These are phyloP conservation scores for Apodemia mormo DNA, from an alignment of 2,888 invertebrate genomes.

Conservation along the genomic window DNA sequence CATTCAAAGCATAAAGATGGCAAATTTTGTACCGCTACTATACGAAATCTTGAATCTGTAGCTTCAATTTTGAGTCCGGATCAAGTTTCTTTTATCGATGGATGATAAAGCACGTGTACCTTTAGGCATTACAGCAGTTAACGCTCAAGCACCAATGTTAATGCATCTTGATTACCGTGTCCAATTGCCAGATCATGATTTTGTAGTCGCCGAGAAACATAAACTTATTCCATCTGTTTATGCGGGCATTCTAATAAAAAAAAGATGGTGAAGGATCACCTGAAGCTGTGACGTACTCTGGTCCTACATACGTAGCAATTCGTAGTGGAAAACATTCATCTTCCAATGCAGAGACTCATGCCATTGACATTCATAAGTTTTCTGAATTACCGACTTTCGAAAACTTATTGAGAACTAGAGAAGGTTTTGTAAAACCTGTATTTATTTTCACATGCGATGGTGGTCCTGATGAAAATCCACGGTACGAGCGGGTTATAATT, in stretches of 20 bases:
- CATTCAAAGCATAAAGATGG: conserved; percentile 29
- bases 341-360: conserved; percentile 25
- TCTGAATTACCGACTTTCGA: conserved; percentile 18
- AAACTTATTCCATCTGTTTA: conserved; percentile 30
- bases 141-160: conserved; percentile 31
- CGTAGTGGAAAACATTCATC: conserved; percentile 19
- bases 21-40: conserved; percentile 29
- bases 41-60: conserved; percentile 29
- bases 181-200: conserved; percentile 29
- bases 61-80: conserved; percentile 33
- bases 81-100: conserved; percentile 34
- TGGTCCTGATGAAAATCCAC: conserved; percentile 22
- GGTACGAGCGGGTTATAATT: conserved; percentile 23
- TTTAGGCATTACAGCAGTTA: conserved; percentile 31
- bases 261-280: conserved; percentile 18
- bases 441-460: not conserved
- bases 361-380: conserved; percentile 19
- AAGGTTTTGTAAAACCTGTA: not conserved
- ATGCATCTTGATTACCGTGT: conserved; percentile 31
- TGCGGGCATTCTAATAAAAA: conserved; percentile 20
- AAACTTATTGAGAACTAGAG: conserved; percentile 18
- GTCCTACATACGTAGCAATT: conserved; percentile 26
- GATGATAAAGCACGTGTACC: conserved; percentile 33
- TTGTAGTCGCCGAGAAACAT: conserved; percentile 28
- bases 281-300: conserved; percentile 27